A percentile compares a stretch with the other conserved stretches of the same genome.
These are phyloP conservation scores for Ochropacha duplaris DNA, from an alignment of 2,888 invertebrate genomes.

Conservation along the genomic window DNA sequence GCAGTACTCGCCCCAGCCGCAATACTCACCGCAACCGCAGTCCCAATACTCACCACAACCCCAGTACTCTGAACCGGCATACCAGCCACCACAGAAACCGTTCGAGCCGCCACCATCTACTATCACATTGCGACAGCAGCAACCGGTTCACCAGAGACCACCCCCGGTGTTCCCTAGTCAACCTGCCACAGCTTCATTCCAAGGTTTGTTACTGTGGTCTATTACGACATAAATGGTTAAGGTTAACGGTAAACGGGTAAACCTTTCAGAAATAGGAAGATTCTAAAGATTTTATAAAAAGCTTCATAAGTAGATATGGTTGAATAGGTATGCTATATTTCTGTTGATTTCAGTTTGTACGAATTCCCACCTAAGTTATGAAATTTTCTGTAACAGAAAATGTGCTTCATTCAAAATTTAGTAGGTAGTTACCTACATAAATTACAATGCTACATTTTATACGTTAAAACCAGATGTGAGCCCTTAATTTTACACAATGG, in stretches of 20 bases:
- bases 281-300: no score
- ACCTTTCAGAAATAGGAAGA: no score
- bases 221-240: no score
- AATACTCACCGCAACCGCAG: constrained; percentile 42
- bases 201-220: constrained; percentile 83
- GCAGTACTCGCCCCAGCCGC: constrained; percentile 47
- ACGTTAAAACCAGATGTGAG: constrained; percentile 9
- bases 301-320: no score
- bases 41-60: constrained; percentile 42
- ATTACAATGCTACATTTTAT: not conserved
- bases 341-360: not conserved
- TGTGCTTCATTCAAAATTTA: constrained; percentile 8
- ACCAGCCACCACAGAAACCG: constrained; percentile 83
- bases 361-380: not conserved
- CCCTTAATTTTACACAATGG: constrained; percentile 25
- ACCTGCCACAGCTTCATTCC: constrained; percentile 89
- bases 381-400: constrained; percentile 10
- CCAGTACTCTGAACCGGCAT: constrained; percentile 63
- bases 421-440: not conserved
- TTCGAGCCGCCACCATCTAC: constrained; percentile 86
- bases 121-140: constrained; percentile 88
- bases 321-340: no score
- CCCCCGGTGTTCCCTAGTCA: constrained; percentile 90
- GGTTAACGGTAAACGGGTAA: no score
- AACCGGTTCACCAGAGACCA: constrained; percentile 89